Evolutionary conservation across 2,888 invertebrate species (phyloP), one percentile per base, ranked within the genome.

Genomic region (Epinotia bilunana): DNA sequence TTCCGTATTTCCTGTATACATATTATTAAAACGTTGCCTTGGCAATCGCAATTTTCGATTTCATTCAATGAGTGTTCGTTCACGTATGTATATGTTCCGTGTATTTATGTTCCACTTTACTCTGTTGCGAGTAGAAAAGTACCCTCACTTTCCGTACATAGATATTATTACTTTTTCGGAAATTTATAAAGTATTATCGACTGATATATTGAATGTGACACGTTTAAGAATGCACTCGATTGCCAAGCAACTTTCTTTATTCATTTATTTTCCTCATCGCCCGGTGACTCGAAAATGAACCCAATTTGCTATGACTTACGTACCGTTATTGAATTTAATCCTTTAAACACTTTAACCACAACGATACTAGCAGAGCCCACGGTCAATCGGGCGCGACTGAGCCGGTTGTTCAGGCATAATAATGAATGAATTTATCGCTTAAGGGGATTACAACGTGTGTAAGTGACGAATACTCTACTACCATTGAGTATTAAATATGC

Each of bases 361-460:
- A 57, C 53, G 58, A 60, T 57, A 65, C 68, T 74, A 65, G 69
- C 69, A 70, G 64, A 23, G 49, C 70, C 55, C 72, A 64, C 65
- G 49, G 70, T 74, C 67, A 74, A 43, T 67, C 53, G 39, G 46
- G 39, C 65, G 60, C 33, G 61, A 76, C 70, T 74, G 70, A 62
- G 33, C 39, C 69, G 53, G 63, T 67, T 58, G n/a, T 23, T 64
- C 53, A 13, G 53, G 60, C 58, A 69, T 46, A 62, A n/a, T 68
- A 63, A 73, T 68, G 70, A 70, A 74, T 64, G 74, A 60, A 65
- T 28, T 73, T 68, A 73, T 53, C 55, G 49, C 53, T 74, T 74
- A 74, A 74, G 74, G 74, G 74, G 74, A 55, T 53, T 69, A 43
- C 7, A 39, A 16, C 2, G 12, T 28, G 11, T 33, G 49, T 62